Percentiles rank a stretch among this genome's conserved stretches.
phyloP scores from a whole-genome alignment of 1,140 invertebrate genomes.

The Diachasma alloeum region DNA sequence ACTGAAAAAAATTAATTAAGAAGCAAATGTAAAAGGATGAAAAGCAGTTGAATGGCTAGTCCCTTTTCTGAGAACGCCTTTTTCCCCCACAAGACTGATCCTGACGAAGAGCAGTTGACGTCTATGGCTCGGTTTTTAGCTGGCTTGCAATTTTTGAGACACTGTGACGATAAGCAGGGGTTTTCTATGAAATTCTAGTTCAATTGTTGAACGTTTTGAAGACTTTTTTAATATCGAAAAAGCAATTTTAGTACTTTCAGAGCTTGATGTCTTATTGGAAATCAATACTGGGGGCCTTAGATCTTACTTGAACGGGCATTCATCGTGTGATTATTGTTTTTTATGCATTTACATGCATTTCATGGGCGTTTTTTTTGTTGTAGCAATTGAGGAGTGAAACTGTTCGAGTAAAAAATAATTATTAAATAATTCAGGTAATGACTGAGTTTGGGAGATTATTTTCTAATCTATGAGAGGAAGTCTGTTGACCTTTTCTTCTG shows the following conservation, averaged over 20 bases:
- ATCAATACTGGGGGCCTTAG: conserved; percentile 8
- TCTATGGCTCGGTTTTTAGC: not conserved
- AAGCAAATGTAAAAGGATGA: not conserved
- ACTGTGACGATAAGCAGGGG: not conserved
- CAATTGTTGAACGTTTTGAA: not conserved
- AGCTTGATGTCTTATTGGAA: not conserved
- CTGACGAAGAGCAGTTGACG: not conserved
- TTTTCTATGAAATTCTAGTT: not conserved
- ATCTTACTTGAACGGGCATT: not conserved
- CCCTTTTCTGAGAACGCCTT: not conserved
- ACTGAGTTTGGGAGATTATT: no score
- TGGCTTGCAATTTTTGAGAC: not conserved
- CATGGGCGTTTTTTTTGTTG: not conserved
- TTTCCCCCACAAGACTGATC: conserved; percentile 15
- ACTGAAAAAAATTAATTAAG: not conserved
- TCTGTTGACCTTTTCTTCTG: no score
- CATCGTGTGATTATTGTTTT: not conserved
- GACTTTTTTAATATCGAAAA: not conserved
- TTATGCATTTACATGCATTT: not conserved
- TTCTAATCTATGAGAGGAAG: no score
- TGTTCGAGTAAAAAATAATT: no score
- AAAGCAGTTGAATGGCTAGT: not conserved
- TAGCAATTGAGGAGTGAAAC: not conserved
- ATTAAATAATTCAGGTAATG: no score
- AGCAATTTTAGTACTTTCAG: not conserved